Evolutionary conservation across 1,140 invertebrate species (phyloP).

Genomic region (Heterodera carotae): DNA sequence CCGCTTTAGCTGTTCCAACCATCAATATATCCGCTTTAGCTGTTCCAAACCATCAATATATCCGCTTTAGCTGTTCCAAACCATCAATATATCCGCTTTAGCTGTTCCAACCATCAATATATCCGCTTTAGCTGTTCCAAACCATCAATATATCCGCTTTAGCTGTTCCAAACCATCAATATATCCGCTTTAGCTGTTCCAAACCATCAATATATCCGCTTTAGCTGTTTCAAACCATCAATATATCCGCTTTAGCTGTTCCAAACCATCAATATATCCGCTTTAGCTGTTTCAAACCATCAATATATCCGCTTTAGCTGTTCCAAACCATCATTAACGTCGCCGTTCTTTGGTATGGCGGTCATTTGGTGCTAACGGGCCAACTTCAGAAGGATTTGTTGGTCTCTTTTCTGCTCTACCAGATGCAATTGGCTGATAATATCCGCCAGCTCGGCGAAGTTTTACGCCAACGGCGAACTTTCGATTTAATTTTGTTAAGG

Average conservation of each 20-base stretch:
- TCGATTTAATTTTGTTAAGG: constrained; percentile 31
- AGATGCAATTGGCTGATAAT: constrained; percentile 65
- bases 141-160: no score
- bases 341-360: constrained; percentile 61
- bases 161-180: no score
- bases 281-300: not conserved
- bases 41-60: not conserved
- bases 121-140: constrained; percentile 54
- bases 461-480: not conserved
- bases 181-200: not conserved
- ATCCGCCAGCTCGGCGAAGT: constrained; percentile 32
- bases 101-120: no score
- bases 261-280: no score
- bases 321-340: constrained; percentile 59
- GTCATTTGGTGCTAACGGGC: constrained; percentile 56
- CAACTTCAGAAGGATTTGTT: constrained; percentile 50
- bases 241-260: no score
- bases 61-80: constrained; percentile 52
- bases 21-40: not conserved
- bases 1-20: not conserved
- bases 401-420: constrained; percentile 62
- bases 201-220: not conserved
- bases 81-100: no score
- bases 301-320: constrained; percentile 17
- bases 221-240: no score